Conservation (phyloP, 2,113 vertebrate genomes). For the human region DNA sequence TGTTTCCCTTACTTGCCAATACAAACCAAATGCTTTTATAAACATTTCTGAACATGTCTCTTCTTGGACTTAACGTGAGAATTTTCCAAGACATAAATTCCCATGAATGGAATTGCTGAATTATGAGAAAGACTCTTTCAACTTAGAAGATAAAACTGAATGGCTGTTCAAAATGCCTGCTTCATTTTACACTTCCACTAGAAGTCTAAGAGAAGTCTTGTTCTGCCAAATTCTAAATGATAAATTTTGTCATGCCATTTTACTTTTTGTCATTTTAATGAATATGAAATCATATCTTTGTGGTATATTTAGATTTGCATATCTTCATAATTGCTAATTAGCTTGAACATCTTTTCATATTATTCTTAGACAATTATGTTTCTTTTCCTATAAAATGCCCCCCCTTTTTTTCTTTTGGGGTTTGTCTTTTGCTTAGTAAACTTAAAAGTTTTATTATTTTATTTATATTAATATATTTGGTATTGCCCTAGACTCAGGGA, state of each 20-base stretch:
- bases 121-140: not conserved
- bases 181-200: not conserved
- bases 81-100: not conserved
- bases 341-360: not conserved
- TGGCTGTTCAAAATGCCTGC: not conserved
- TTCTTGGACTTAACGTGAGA: not conserved
- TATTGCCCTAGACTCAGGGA: not conserved
- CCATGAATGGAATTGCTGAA: not conserved
- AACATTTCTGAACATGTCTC: not conserved
- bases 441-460: not conserved
- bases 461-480: not conserved
- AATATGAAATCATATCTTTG: not conserved
- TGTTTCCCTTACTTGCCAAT: not conserved
- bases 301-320: not conserved
- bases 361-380: not conserved
- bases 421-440: not conserved
- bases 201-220: not conserved
- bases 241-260: not conserved
- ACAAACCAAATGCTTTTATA: not conserved
- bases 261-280: not conserved
- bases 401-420: not conserved
- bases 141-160: not conserved
- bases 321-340: not conserved
- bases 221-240: not conserved
- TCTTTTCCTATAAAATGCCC: not conserved